A percentile compares a stretch with the other conserved stretches of the same genome.
Evolutionary conservation across 2,797 vertebrate genomes (phyloP).

Genomic region (Xiphophorus birchmanni): DNA sequence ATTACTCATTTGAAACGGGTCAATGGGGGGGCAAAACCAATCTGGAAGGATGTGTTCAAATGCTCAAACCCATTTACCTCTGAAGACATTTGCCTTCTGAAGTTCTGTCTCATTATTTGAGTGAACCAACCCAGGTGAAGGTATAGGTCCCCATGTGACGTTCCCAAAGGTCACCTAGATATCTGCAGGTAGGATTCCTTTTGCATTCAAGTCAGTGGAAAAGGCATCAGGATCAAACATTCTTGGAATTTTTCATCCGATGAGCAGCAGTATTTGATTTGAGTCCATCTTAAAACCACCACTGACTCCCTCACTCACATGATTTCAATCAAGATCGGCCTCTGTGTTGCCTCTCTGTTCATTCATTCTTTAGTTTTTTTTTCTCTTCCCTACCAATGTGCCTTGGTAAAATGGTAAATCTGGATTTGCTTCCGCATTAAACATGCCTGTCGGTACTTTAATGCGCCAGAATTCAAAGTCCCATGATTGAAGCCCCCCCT

Average conservation of each 20-base stretch:
- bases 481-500: constrained; percentile 40
- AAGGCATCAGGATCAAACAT: constrained; percentile 35
- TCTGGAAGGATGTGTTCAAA: constrained; percentile 76
- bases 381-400: constrained; percentile 83
- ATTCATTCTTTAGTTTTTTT: constrained; percentile 31
- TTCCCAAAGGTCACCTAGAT: constrained; percentile 66
- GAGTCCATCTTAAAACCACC: constrained; percentile 42
- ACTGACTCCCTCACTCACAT: constrained; percentile 39
- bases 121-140: constrained; percentile 91
- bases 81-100: constrained; percentile 89
- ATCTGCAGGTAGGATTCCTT: constrained; percentile 31
- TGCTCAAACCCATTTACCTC: constrained; percentile 89
- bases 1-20: constrained; percentile 12
- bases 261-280: constrained; percentile 28
- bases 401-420: constrained; percentile 79
- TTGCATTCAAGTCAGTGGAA: constrained; percentile 28
- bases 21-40: constrained; percentile 49
- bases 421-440: constrained; percentile 73
- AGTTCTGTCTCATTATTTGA: constrained; percentile 66
- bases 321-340: constrained; percentile 58
- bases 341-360: constrained; percentile 65
- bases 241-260: constrained; percentile 43
- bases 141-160: constrained; percentile 78
- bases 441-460: constrained; percentile 55
- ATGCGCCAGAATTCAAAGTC: constrained; percentile 62